Evolutionary conservation across 2,797 vertebrate species (phyloP).

Genomic region (Fistularia tabacaria): DNA sequence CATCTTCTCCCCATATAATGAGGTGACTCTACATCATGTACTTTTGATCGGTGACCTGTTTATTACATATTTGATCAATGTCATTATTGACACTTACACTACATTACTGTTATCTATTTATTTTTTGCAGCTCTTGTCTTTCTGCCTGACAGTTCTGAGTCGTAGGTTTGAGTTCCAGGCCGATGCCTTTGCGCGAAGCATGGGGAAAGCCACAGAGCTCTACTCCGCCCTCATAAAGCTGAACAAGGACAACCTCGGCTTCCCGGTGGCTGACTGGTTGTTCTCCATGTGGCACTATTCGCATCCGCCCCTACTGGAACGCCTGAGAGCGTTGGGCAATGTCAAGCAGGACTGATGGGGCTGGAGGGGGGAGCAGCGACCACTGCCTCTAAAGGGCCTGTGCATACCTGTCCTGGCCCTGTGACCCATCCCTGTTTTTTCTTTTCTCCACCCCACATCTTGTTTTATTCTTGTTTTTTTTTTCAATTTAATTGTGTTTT

Average conservation of each 20-base stretch:
- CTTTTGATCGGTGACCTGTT: neutral
- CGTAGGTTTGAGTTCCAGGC: slow-evolving; percentile 98
- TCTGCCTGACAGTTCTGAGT: slow-evolving; percentile 96
- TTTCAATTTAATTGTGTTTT: slow-evolving; percentile 40
- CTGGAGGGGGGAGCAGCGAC: slow-evolving; percentile 49
- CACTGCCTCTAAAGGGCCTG: slow-evolving; percentile 56
- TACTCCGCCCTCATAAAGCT: slow-evolving; percentile 97
- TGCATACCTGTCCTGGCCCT: slow-evolving; percentile 65
- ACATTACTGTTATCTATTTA: slow-evolving; percentile 1
- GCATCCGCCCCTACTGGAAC: slow-evolving; percentile 95
- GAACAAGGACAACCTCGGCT: slow-evolving; percentile 98
- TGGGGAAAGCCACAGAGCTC: slow-evolving; percentile 92
- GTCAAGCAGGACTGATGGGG: slow-evolving; percentile 87
- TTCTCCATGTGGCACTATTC: slow-evolving; percentile 99
- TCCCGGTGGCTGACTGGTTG: slow-evolving; percentile 97
- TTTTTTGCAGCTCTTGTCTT: slow-evolving; percentile 85
- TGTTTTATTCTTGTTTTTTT: slow-evolving; percentile 37
- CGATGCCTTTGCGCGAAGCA: slow-evolving; percentile 89
- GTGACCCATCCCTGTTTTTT: slow-evolving; percentile 46
- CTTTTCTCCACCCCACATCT: slow-evolving; percentile 35
- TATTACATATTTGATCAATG: neutral
- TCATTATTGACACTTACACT: neutral
- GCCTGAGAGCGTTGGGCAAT: slow-evolving; percentile 88
- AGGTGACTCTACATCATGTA: slow-evolving; percentile 75
- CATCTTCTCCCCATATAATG: slow-evolving; percentile 98